phyloP scores from a whole-genome alignment of 2,888 invertebrate genomes.

The Eupithecia centaureata region DNA sequence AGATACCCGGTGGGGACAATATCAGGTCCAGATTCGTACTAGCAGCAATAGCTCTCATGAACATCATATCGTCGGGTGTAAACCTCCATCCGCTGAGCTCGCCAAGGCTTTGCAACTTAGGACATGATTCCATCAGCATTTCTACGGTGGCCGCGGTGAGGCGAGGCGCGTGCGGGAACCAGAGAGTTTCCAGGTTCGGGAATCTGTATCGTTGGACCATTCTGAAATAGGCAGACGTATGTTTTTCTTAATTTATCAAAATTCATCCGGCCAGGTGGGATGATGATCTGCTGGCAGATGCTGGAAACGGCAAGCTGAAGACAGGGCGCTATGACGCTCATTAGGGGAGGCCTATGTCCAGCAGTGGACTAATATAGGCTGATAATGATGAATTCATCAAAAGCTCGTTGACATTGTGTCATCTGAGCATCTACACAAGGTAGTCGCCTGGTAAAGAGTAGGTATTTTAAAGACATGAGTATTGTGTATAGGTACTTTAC shows the following conservation, averaged over 20 bases:
- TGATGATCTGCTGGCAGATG: no score
- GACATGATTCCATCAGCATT: conserved; percentile 87
- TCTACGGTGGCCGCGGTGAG: conserved; percentile 86
- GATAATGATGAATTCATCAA: no score
- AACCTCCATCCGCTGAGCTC: conserved; percentile 88
- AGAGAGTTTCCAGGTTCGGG: conserved; percentile 85
- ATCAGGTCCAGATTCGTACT: conserved; percentile 87
- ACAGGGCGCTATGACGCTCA: no score
- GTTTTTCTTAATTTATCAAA: not conserved
- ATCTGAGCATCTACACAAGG: not conserved
- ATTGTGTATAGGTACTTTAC: not conserved
- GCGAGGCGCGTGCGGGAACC: conserved; percentile 87
- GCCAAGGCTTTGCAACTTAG: conserved; percentile 86
- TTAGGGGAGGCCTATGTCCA: no score
- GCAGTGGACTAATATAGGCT: no score
- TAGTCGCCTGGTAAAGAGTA: not conserved
- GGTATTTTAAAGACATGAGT: not conserved
- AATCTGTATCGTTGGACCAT: conserved; percentile 87
- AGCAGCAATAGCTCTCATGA: conserved; percentile 85
- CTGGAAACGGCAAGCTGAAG: no score
- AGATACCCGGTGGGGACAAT: conserved; percentile 85
- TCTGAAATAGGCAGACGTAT: conserved; percentile 65
- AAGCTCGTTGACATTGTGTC: not conserved
- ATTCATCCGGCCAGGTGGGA: no score
- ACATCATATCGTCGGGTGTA: conserved; percentile 86